phyloP scores from a whole-genome alignment of 2,113 vertebrate species.

The Loxodonta africana region DNA sequence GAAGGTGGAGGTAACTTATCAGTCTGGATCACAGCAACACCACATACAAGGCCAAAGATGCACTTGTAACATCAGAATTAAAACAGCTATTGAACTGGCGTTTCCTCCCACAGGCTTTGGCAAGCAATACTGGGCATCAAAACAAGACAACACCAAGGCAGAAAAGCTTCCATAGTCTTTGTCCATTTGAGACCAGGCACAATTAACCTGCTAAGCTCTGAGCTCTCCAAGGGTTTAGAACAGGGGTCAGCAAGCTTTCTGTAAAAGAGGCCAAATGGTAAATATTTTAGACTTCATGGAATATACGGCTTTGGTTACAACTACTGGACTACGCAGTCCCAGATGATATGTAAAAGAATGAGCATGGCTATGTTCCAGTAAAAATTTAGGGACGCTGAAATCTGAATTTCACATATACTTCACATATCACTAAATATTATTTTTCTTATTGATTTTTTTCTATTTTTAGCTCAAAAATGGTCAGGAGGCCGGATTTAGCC shows the following conservation, averaged over 20 bases:
- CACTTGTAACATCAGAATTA: not conserved
- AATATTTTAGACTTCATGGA: not conserved
- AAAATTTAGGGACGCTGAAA: not conserved
- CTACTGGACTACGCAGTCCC: not conserved
- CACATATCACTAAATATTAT: not conserved
- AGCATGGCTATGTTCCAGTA: not conserved
- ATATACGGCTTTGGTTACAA: not conserved
- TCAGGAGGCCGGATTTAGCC: not conserved
- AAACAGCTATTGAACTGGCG: not conserved
- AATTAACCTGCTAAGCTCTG: not conserved
- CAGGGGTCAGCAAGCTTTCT: not conserved
- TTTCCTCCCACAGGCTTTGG: not conserved
- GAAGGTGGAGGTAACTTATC: not conserved
- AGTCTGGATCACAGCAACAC: not conserved
- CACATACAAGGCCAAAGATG: not conserved
- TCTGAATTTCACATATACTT: not conserved
- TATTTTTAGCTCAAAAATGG: constrained; percentile 21
- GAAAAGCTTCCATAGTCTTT: not conserved
- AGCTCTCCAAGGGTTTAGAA: not conserved
- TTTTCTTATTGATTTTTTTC: not conserved
- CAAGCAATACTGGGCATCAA: not conserved
- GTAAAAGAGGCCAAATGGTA: not conserved
- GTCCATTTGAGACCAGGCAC: not conserved
- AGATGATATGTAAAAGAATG: not conserved
- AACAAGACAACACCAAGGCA: not conserved